These are phyloP conservation scores for Brachionus asplanchnoidis DNA, from an alignment of 1,140 invertebrate species.

Conservation along the genomic window DNA sequence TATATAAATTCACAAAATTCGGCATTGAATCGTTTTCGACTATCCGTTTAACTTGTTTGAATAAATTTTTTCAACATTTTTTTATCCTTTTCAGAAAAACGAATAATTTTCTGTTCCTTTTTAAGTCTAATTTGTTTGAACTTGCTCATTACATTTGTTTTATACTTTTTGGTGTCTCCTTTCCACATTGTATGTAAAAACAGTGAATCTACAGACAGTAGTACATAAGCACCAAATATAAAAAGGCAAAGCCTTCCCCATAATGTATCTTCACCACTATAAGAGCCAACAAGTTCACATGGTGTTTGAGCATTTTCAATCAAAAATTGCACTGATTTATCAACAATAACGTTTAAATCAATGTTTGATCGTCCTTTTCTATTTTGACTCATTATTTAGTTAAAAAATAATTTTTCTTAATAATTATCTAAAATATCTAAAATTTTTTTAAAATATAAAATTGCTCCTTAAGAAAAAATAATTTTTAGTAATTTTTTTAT, in stretches of 20 bases:
- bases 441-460: too few relatives aligned
- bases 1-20: neutral
- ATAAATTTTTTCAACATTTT: neutral
- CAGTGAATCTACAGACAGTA: neutral
- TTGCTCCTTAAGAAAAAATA: too few relatives aligned
- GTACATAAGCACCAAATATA: neutral
- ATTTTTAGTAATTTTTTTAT: too few relatives aligned
- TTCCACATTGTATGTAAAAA: neutral
- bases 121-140: too few relatives aligned
- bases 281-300: neutral
- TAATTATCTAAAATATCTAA: too few relatives aligned
- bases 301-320: too few relatives aligned
- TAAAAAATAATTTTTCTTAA: too few relatives aligned
- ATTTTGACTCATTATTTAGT: too few relatives aligned
- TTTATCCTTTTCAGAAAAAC: neutral
- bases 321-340: too few relatives aligned
- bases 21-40: neutral
- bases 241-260: neutral
- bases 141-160: neutral
- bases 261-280: neutral
- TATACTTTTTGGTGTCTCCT: neutral
- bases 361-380: too few relatives aligned
- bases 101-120: neutral
- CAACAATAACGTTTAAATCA: too few relatives aligned
- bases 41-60: neutral